Base-by-base conservation (phyloP, 2,113 vertebrate genomes). In the Argyrosomus japonicus region DNA sequence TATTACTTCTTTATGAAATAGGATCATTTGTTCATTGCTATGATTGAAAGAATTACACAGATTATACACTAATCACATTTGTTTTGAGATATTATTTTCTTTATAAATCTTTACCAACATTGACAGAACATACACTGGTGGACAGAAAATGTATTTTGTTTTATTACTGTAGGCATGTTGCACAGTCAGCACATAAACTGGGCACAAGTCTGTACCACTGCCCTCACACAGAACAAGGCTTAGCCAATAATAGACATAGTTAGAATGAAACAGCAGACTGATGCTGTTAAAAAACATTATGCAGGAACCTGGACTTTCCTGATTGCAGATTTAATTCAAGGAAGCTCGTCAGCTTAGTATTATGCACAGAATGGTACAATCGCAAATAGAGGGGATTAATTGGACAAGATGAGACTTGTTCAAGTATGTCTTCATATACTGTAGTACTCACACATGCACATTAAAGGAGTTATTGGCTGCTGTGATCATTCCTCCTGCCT, bases 201-300 rank as follows among this genome's bases (percentile, higher is more conserved):
- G 15, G 56, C 75, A 18, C 6, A 77, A 14, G 58, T 81, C 72
- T 65, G 47, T 67, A 69, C 75, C 51, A 29, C 65, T 85, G 80
- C 61, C 72, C 63, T 87, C 62, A 19, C 67, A 82, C 50, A 77
- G 68, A 82, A 36, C 6, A 9, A 83, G 58, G 67, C 57, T 43
- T 9, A 68, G 45, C 48, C 69, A 87, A 83, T 85, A 88, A 89
- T 68, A 76, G 60, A 54, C 21, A 45, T 14, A 19, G 68, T 75
- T 40, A 72, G 62, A 68, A 72, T 79, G 74, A 83, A 67, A 74
- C 57, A 79, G 57, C 45, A 80, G 71, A 88, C 72, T 61, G 43
- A 64, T 43, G 56, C 63, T 75, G 63, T 80, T 71, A 61, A 43
- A 76, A 77, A 18, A 57, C 36, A 43, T n/a, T 56, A 17, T 81